phyloP scores from a whole-genome alignment of 2,113 vertebrate genomes.

The Catagonus wagneri region DNA sequence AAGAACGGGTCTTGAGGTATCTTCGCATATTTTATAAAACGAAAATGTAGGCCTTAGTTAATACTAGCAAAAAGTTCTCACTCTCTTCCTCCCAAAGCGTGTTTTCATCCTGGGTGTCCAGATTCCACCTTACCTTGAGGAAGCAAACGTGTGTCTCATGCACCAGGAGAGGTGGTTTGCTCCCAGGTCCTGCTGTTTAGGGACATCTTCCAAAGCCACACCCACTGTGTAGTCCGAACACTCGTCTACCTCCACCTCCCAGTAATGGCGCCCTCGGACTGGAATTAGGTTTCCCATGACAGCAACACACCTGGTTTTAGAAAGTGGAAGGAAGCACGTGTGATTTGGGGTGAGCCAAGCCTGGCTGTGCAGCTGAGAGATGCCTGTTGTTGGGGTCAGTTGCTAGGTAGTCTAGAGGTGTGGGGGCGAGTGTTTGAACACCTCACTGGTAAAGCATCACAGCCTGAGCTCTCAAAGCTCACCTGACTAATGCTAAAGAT shows the following conservation, averaged over 20 bases:
- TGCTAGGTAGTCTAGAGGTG: not conserved
- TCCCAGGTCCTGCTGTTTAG: conserved; percentile 91
- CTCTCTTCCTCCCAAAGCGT: not conserved
- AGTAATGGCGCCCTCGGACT: conserved; percentile 93
- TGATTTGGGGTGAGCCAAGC: not conserved
- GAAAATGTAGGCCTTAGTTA: not conserved
- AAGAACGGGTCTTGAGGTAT: not conserved
- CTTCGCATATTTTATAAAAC: not conserved
- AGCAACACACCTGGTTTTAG: conserved; percentile 91
- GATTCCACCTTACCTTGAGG: conserved; percentile 89
- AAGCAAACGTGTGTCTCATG: conserved; percentile 93
- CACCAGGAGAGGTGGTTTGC: conserved; percentile 94
- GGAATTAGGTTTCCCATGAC: conserved; percentile 94
- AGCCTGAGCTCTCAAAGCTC: not conserved
- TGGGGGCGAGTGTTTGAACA: not conserved
- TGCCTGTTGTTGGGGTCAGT: not conserved
- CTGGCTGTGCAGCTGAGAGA: not conserved
- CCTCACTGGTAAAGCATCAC: not conserved
- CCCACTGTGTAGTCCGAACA: conserved; percentile 91
- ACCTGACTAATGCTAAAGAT: not conserved
- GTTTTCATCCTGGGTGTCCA: not conserved
- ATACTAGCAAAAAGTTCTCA: not conserved
- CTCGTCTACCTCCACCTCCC: conserved; percentile 94
- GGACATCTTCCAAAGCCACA: conserved; percentile 92
- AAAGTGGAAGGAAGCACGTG: not conserved